phyloP scores from a whole-genome alignment of 1,140 invertebrate species.

The Ceratina calcarata region DNA sequence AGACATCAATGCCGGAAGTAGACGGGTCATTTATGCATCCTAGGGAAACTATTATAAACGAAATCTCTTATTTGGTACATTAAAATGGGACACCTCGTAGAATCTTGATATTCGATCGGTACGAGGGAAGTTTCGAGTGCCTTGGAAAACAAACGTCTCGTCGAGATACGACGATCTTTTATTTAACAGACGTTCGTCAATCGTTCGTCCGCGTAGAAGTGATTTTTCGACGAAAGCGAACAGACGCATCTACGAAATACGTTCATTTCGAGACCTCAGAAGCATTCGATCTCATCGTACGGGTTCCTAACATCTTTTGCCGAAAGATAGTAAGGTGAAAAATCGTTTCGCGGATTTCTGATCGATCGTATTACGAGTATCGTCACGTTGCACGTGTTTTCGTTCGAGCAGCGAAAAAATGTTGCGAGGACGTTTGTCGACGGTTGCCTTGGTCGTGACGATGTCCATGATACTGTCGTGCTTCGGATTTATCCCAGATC shows the following conservation, averaged over 20 bases:
- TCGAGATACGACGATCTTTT: not conserved
- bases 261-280: not conserved
- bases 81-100: no score
- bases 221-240: not conserved
- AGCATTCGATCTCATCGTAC: not conserved
- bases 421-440: not conserved
- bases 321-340: no score
- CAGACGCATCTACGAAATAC: not conserved
- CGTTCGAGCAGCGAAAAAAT: not conserved
- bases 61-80: no score
- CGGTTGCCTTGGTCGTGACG: not conserved
- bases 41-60: no score
- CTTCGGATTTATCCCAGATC: slow-evolving; percentile 16
- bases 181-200: slow-evolving; percentile 10
- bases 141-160: not conserved
- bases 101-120: no score
- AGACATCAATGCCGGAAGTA: slow-evolving; percentile 13
- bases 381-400: no score
- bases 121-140: not conserved
- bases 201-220: not conserved
- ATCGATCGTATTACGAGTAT: no score
- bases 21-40: not conserved
- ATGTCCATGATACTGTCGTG: not conserved
- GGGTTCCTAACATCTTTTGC: no score
- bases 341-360: no score